phyloP scores from a whole-genome alignment of 2,113 vertebrate species.

The Leucosticte australis region DNA sequence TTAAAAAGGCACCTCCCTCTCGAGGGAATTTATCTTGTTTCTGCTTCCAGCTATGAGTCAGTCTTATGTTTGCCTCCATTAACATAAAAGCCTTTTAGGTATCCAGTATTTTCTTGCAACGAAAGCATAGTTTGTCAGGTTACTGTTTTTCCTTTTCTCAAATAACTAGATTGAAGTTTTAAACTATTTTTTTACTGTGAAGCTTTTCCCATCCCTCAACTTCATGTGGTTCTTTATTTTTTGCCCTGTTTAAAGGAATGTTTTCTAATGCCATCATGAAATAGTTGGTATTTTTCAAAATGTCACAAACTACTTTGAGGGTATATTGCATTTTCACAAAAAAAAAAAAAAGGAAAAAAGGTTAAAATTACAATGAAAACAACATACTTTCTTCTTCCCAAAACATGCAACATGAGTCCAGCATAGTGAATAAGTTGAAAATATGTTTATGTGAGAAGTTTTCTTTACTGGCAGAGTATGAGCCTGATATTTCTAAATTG shows the following conservation, averaged over 20 bases:
- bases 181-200: neutral
- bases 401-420: neutral
- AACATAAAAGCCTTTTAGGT: neutral
- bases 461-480: neutral
- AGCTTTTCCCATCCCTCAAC: neutral
- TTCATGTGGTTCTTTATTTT: neutral
- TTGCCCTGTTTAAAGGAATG: neutral
- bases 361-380: neutral
- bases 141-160: neutral
- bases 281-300: neutral
- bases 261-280: neutral
- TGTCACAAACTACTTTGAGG: neutral
- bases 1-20: neutral
- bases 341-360: neutral
- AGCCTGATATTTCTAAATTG: neutral
- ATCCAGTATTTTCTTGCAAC: neutral
- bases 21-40: neutral
- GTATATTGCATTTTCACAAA: neutral
- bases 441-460: neutral
- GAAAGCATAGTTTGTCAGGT: neutral
- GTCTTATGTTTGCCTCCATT: neutral
- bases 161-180: neutral
- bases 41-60: neutral
- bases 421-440: neutral
- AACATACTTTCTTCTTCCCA: neutral